phyloP scores from a whole-genome alignment of 2,888 invertebrate species.

The Chrysomela aeneicollis region DNA sequence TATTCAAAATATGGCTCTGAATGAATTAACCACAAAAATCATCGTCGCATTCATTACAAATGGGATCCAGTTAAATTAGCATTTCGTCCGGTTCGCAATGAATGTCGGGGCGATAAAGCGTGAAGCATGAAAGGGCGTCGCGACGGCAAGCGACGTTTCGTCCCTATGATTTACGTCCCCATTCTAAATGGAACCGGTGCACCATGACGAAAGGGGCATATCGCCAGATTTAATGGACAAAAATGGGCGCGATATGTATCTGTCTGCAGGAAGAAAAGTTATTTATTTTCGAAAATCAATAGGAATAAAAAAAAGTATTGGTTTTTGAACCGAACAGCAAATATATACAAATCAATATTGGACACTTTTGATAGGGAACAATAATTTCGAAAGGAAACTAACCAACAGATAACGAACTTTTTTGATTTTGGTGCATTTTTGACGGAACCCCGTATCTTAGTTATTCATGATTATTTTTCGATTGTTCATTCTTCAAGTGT shows the following conservation, averaged over 20 bases:
- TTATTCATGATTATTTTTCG: no score
- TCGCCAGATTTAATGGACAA: conserved; percentile 33
- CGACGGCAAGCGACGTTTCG: conserved; percentile 36
- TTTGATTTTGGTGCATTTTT: no score
- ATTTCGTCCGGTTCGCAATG: conserved; percentile 54
- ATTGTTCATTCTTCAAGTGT: no score
- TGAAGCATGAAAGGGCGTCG: conserved; percentile 38
- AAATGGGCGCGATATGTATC: conserved; percentile 17
- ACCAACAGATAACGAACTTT: no score
- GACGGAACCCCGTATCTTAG: no score
- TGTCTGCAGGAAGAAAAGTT: neutral
- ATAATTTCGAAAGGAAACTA: no score
- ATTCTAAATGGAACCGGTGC: conserved; percentile 56
- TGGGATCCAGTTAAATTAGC: conserved; percentile 43
- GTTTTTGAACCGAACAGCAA: no score
- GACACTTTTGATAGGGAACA: no score
- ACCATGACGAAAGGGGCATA: conserved; percentile 47
- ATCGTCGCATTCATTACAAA: conserved; percentile 9
- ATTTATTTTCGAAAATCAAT: no score
- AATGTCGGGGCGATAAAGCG: conserved; percentile 48
- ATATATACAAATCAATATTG: no score
- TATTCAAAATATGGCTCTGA: neutral
- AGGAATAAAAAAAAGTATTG: no score
- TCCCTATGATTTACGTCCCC: conserved; percentile 55
- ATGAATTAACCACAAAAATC: neutral